Base-by-base conservation (phyloP, 2,797 vertebrate species). In the Myotis myotis region DNA sequence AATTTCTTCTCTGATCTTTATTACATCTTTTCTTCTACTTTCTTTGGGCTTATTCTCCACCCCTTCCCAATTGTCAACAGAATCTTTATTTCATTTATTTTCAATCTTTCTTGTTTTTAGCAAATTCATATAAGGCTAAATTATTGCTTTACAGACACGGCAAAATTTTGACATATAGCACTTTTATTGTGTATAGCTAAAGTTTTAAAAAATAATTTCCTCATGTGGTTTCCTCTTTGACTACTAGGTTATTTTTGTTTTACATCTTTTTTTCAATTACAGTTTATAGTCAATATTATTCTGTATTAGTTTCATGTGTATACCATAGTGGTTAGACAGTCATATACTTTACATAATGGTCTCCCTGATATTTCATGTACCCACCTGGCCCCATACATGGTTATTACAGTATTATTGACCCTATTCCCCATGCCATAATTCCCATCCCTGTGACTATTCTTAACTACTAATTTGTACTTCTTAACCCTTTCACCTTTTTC, bases 41-140 rank as follows among this genome's bases (percentile, higher is more conserved):
- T 75, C 33, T 72, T 68, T 60, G 25, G 9, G 41, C 66, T 89
- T 96, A 36, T 87, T 57, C 12, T 10, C 11, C 16, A 5, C 0
- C 1, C 1, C 1, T 4, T 1, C 16, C n/a, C 8, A 71, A 19
- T 81, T 57, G 38, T 83, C 80, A 88, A 30, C 44, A 47, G 23
- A 82, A 38, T 55, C 22, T 51, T 75, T 62, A 79, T 33, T n/a
- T 86, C n/a, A 85, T 82, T 83, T 75, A 84, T 76, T 82, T 84
- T 72, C 44, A 92, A 44, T 72, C 9, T 92, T 72, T 78, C n/a
- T 71, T 64, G 20, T 44, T 91, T 91, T 62, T 91, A 85, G 30
- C 76, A 91, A 83, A 93, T 93, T 72, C 47, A 72, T 60, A 81
- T 88, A 72, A 93, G 53, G 23, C 15, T 93, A 78, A 79, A 66